Conservation (phyloP, 2,797 vertebrate genomes). For the Aphelocoma californica region DNA sequence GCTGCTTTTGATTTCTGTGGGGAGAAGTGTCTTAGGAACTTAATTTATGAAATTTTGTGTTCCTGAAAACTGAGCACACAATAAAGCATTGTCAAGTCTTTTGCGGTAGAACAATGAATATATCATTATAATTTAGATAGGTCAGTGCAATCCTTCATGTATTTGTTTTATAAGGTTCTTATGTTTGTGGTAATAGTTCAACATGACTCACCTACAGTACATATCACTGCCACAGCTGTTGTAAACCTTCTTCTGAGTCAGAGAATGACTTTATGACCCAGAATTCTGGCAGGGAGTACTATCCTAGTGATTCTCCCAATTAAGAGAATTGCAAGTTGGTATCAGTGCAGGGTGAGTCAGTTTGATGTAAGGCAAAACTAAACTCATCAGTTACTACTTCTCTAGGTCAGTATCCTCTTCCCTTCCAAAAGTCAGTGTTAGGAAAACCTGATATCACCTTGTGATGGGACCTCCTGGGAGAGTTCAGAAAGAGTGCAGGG, state of each 20-base stretch:
- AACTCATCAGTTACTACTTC: not conserved
- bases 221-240: slow-evolving; percentile 68
- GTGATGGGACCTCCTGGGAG: not conserved
- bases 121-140: not conserved
- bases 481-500: not conserved
- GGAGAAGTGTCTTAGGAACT: not conserved
- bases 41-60: not conserved
- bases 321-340: slow-evolving; percentile 41
- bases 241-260: slow-evolving; percentile 70
- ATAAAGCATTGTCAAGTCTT: not conserved
- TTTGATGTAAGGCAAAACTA: slow-evolving; percentile 30
- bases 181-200: slow-evolving; percentile 58
- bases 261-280: slow-evolving; percentile 73
- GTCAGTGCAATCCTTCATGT: not conserved
- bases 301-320: slow-evolving; percentile 64
- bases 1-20: not conserved
- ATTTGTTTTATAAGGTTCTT: slow-evolving; percentile 37
- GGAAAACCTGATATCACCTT: not conserved
- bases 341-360: slow-evolving; percentile 55
- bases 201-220: slow-evolving; percentile 66
- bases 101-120: not conserved
- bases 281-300: slow-evolving; percentile 67
- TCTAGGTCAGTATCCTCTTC: not conserved
- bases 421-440: not conserved
- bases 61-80: not conserved